Evolutionary conservation across 2,888 invertebrate species (phyloP).

Genomic region (Lepidocyrtinus sp.): DNA sequence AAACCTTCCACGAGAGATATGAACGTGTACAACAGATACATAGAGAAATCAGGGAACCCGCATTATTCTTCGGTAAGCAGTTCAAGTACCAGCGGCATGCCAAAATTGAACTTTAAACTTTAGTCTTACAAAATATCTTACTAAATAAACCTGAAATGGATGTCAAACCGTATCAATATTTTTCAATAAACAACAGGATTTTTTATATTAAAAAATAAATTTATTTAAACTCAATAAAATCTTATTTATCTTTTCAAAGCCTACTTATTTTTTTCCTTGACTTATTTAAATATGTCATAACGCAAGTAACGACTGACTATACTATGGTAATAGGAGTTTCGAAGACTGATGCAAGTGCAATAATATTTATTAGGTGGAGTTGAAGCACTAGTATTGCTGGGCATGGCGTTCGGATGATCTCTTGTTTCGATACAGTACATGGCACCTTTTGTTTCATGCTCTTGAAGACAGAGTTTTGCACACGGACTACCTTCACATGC

Average conservation of each 20-base stretch:
- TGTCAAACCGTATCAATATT: too few relatives aligned
- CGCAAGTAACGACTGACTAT: neutral
- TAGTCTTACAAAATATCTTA: too few relatives aligned
- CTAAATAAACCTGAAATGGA: too few relatives aligned
- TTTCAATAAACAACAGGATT: too few relatives aligned
- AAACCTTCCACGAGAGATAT: conserved; percentile 74
- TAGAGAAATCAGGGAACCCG: conserved; percentile 68
- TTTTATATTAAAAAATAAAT: too few relatives aligned
- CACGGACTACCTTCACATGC: conserved; percentile 49
- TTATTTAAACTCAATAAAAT: too few relatives aligned
- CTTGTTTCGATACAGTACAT: conserved; percentile 55
- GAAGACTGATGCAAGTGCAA: conserved; percentile 36
- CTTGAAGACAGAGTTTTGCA: conserved; percentile 46
- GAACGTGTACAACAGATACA: conserved; percentile 72
- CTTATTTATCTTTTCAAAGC: too few relatives aligned
- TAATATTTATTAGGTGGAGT: conserved; percentile 41
- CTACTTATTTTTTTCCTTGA: neutral
- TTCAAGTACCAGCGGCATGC: neutral
- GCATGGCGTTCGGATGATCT: conserved; percentile 57
- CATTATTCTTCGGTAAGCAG: conserved; percentile 12
- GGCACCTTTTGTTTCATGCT: conserved; percentile 40
- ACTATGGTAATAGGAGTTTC: neutral
- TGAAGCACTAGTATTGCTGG: neutral
- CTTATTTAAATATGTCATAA: neutral
- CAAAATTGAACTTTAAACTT: conserved; percentile 7